phyloP scores from a whole-genome alignment of 2,888 invertebrate species.

The Melolontha melolontha region DNA sequence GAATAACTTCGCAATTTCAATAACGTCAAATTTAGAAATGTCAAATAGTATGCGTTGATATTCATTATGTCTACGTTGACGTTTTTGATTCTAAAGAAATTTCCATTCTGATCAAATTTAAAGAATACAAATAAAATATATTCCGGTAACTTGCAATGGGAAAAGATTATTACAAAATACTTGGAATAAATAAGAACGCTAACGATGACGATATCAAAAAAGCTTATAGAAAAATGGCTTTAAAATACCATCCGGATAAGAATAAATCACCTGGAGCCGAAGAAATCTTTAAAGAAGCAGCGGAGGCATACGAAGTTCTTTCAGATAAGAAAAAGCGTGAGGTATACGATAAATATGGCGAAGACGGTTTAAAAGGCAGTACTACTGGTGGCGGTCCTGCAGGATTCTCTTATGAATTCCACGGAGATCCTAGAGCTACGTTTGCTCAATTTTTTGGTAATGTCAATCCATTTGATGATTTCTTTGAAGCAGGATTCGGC shows the following conservation, averaged over 20 bases:
- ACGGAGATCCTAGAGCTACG: conserved; percentile 94
- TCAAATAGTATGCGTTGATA: too few species aligned
- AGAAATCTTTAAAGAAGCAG: conserved; percentile 93
- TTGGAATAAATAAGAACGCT: conserved; percentile 86
- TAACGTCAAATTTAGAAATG: too few species aligned
- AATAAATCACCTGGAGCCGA: conserved; percentile 94
- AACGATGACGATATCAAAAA: conserved; percentile 96
- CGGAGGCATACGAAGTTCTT: conserved; percentile 96
- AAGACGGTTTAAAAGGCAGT: conserved; percentile 89
- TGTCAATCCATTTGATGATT: conserved; percentile 88
- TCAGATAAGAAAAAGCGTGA: conserved; percentile 95
- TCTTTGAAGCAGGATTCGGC: conserved; percentile 76
- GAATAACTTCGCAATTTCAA: too few species aligned
- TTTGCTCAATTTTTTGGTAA: conserved; percentile 97
- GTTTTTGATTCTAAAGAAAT: not conserved
- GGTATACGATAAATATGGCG: conserved; percentile 91
- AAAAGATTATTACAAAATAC: conserved; percentile 95
- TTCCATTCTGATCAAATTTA: not conserved
- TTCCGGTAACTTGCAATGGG: conserved; percentile 74
- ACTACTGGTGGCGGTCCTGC: conserved; percentile 67
- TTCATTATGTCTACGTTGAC: not conserved
- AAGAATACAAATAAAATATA: too few species aligned
- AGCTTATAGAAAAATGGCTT: conserved; percentile 92
- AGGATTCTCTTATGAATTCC: conserved; percentile 85
- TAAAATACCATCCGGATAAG: conserved; percentile 98